These are phyloP conservation scores for Phenganax subtilis DNA, from an alignment of 92 coral and sea anemone species.

Conservation along the genomic window DNA sequence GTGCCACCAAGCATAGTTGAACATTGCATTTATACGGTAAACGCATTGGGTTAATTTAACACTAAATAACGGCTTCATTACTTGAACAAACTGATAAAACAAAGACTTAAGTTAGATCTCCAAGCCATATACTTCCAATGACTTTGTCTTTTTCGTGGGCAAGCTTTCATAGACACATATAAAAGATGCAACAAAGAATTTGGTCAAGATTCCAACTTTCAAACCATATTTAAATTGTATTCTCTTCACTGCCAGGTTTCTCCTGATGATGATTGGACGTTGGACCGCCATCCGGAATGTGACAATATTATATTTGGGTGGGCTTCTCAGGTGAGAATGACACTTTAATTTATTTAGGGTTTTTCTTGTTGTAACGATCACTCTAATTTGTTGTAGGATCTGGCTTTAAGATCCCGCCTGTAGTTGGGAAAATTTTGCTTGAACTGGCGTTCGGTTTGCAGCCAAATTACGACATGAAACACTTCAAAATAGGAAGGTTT, in stretches of 20 bases:
- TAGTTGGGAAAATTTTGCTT: conserved; percentile 74
- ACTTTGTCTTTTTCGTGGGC: neutral
- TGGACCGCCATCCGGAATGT: conserved; percentile 72
- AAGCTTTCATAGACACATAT: neutral
- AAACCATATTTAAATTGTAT: no score
- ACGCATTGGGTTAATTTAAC: conserved; percentile 12
- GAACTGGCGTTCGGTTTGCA: conserved; percentile 61
- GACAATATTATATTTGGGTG: conserved; percentile 69
- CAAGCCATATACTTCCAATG: no score
- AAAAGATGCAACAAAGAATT: no score
- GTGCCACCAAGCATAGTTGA: conserved; percentile 73
- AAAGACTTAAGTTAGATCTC: no score
- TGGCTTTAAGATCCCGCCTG: conserved; percentile 84
- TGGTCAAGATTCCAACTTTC: no score
- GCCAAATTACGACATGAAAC: conserved; percentile 62
- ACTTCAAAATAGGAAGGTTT: conserved; percentile 57
- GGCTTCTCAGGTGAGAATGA: conserved; percentile 71
- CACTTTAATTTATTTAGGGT: neutral
- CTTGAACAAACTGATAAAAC: no score
- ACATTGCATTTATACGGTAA: conserved; percentile 84
- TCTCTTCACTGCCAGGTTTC: conserved; percentile 43
- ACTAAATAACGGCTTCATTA: no score
- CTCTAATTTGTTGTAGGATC: conserved; percentile 46
- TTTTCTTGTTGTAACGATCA: neutral
- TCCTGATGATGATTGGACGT: conserved; percentile 54